These are phyloP conservation scores for Thunnus maccoyii DNA, from an alignment of 2,113 vertebrate species.

Conservation along the genomic window DNA sequence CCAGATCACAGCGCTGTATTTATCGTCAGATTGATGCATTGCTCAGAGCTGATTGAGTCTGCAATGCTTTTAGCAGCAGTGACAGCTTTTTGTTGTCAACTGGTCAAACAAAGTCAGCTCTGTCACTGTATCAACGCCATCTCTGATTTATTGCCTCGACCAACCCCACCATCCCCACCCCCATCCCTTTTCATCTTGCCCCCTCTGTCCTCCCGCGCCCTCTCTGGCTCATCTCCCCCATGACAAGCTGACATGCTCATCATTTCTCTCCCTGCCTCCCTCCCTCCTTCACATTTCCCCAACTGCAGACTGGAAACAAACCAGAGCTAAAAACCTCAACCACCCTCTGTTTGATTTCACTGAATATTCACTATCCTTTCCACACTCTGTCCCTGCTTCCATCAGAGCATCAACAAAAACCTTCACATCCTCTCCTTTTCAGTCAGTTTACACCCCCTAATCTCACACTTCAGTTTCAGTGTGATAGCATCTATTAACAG, in stretches of 20 bases:
- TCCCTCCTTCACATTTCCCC: background rate
- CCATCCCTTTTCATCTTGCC: background rate
- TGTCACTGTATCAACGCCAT: slow-evolving; percentile 47
- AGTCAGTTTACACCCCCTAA: slow-evolving; percentile 2
- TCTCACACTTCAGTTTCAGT: slow-evolving; percentile 27
- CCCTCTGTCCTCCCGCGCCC: slow-evolving; percentile 15
- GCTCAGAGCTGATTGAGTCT: background rate
- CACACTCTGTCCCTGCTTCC: background rate
- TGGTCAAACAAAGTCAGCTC: slow-evolving; percentile 58
- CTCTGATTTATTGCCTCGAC: slow-evolving; percentile 63
- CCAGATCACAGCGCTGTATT: background rate
- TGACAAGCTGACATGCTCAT: slow-evolving; percentile 12
- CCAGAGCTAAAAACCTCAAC: slow-evolving; percentile 15
- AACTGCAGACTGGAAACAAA: slow-evolving; percentile 37
- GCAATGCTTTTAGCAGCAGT: slow-evolving; percentile 19
- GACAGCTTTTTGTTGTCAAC: slow-evolving; percentile 43
- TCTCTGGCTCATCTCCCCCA: slow-evolving; percentile 45
- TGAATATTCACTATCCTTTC: slow-evolving; percentile 9
- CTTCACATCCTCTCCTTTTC: slow-evolving; percentile 13
- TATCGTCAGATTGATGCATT: slow-evolving; percentile 1
- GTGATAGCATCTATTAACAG: slow-evolving; percentile 56
- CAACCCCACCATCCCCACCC: slow-evolving; percentile 5
- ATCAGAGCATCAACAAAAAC: background rate
- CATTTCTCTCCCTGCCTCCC: background rate
- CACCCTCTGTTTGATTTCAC: background rate